Base-by-base conservation (phyloP, 1,140 invertebrate species). In the Calephelis nemesis region DNA sequence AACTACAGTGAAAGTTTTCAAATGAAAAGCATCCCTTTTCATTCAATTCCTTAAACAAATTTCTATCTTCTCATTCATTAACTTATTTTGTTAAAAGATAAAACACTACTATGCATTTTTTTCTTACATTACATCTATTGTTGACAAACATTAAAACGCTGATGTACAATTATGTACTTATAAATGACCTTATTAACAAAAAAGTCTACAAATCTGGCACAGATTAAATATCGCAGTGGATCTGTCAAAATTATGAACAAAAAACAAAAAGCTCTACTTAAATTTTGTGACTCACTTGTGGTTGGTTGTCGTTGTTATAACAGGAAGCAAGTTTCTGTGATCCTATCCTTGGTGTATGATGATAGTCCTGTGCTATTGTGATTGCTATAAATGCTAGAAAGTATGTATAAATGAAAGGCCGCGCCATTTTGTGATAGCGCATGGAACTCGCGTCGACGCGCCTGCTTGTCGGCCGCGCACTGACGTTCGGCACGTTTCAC, bases 321-420 rank as follows among this genome's bases (percentile, higher is more conserved):
- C 90, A 92, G 7, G 87, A 83, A 5, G 88, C 81, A n/a, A 86
- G 77, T 72, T 86, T 85, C 70, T 84, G 82, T 12, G 85, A 81
- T 69, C 84, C 83, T 30, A 83, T 85, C 70, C 82, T 77, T 40
- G 86, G 85, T 52, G 87, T 88, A 62, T 86, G 78, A 62, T 80
- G 79, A 71, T 81, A 80, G 73, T 91, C 86, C 80, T 92, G 88
- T 47, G 81, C 81, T 30, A 67, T 63, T 60, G 75, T 70, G 50
- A 78, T 66, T 15, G 74, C 70, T 40, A 78, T 70, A 68, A 83
- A 76, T 68, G 78, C 77, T 72, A 85, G 75, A 78, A 89, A 80
- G 72, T 79, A 72, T 77, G 74, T 76, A 63, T 72, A 82, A 67
- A 83, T 74, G 70, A 74, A 67, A 68, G 74, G 72, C 62, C 76